Evolutionary conservation across 2,113 vertebrate genomes (phyloP).

Genomic region (Cephalopterus ornatus): DNA sequence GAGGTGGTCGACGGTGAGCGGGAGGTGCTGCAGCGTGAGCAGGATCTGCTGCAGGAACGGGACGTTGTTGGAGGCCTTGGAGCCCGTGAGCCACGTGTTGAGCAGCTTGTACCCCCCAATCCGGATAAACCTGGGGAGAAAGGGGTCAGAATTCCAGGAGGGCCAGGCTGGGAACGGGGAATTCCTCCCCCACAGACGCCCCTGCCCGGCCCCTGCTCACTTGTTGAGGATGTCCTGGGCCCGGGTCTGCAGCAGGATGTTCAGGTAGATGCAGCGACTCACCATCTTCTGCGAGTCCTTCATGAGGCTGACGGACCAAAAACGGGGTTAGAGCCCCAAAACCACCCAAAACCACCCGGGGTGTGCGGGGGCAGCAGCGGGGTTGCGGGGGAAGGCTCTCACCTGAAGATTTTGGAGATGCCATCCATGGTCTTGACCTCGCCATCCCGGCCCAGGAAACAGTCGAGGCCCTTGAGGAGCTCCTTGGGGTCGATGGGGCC

Average conservation of each 20-base stretch:
- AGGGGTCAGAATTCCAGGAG: accelerated
- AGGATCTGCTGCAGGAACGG: conserved; percentile 91
- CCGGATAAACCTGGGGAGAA: conserved; percentile 81
- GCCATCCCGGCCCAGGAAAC: conserved; percentile 89
- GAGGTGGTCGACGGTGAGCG: conserved; percentile 92
- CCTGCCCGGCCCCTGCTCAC: background rate
- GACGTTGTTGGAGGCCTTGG: conserved; percentile 86
- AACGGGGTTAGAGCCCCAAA: no score
- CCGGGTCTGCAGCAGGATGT: conserved; percentile 92
- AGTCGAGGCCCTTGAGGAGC: conserved; percentile 89
- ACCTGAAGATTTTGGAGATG: conserved; percentile 92
- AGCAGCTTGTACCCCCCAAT: conserved; percentile 92
- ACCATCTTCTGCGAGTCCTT: conserved; percentile 95
- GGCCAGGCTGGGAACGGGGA: accelerated
- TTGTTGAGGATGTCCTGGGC: conserved; percentile 86
- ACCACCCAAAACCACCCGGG: no score
- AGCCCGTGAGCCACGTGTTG: conserved; percentile 91
- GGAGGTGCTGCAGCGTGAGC: conserved; percentile 89
- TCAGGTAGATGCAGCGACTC: conserved; percentile 95
- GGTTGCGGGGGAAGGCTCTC: no score
- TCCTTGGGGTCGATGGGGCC: conserved; percentile 92
- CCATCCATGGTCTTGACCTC: conserved; percentile 90
- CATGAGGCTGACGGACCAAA: conserved; percentile 79
- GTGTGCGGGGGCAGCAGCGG: background rate
- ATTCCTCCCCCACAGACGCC: accelerated